These are phyloP conservation scores for Asarcornis scutulata DNA, from an alignment of 2,113 vertebrate species.

Conservation along the genomic window DNA sequence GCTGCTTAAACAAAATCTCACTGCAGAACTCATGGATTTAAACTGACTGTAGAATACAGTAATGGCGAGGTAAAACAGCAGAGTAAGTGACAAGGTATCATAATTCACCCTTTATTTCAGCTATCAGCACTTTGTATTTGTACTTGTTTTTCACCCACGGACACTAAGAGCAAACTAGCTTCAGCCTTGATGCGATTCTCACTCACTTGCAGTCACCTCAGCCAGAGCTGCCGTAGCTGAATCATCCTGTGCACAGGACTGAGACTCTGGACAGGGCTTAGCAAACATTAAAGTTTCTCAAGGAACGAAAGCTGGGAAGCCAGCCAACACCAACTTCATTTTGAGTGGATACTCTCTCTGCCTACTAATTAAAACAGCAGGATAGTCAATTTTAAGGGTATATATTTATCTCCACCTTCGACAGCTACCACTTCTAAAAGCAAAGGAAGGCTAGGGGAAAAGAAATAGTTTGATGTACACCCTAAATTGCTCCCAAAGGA, in stretches of 20 bases:
- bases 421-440: slow-evolving; percentile 25
- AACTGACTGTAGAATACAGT: background rate
- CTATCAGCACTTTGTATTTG: background rate
- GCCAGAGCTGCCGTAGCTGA: background rate
- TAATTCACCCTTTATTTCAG: background rate
- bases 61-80: background rate
- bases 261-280: background rate
- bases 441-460: background rate
- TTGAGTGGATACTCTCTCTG: slow-evolving; percentile 33
- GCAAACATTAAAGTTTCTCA: background rate
- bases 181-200: background rate
- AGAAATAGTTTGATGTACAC: background rate
- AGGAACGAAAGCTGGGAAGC: slow-evolving; percentile 31
- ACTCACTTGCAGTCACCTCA: background rate
- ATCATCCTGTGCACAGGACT: background rate
- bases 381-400: slow-evolving; percentile 19
- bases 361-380: slow-evolving; percentile 53
- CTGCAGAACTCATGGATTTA: background rate
- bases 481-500: background rate
- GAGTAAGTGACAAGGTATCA: background rate
- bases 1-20: background rate
- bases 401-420: slow-evolving; percentile 44
- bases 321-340: slow-evolving; percentile 45
- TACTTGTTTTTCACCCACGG: background rate
- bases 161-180: background rate